Evolutionary conservation across 2,888 invertebrate species (phyloP), one percentile per base, ranked within the genome.

Genomic region (Drosophila mayaguana): DNA sequence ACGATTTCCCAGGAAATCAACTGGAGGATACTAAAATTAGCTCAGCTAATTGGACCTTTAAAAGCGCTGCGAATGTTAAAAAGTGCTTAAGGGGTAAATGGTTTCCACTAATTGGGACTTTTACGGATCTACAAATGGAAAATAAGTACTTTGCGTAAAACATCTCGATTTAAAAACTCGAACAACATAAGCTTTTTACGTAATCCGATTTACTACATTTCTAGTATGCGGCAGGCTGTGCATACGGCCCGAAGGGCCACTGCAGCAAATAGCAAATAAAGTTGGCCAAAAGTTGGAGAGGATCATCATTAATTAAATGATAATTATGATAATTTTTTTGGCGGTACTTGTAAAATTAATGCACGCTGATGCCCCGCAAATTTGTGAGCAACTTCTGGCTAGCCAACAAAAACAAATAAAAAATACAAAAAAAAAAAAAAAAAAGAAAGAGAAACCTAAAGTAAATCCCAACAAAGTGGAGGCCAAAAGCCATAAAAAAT

Each of bases 381-480:
- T 85, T 85, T 68, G 55, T 32, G 45, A 40, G 66, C 64, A 62
- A 55, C 46, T 59, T 28, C 59, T 54, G 61, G 12, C 18, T 57
- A 63, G 68, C 68, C 63, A 61, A 28, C n/a, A 16, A 5, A 28
- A 48, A 46, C 14, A 45, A 12, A 12, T 3, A 45, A 45, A 46
- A 46, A 16, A 14, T 14, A 3, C 2, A 20, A 12, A 5, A 25
- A 14, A 12, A 43, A 1, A 20, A 12, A 43, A 5, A 28, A 66
- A 70, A 70, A 73, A 32, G 11, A 63, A 68, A 70, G 72, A 50
- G 67, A 65, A 74, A 40, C 62, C 28, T 53, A 34, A 68, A 70
- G 50, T 65, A 73, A 69, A 76, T 78, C 75, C 75, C 62, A 40
- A 78, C 83, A 81, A 83, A 85, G 78, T 85, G 53, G 61, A 68